Base-by-base conservation (phyloP, 2,797 vertebrate species). In the Poeciliopsis paucimaculata region DNA sequence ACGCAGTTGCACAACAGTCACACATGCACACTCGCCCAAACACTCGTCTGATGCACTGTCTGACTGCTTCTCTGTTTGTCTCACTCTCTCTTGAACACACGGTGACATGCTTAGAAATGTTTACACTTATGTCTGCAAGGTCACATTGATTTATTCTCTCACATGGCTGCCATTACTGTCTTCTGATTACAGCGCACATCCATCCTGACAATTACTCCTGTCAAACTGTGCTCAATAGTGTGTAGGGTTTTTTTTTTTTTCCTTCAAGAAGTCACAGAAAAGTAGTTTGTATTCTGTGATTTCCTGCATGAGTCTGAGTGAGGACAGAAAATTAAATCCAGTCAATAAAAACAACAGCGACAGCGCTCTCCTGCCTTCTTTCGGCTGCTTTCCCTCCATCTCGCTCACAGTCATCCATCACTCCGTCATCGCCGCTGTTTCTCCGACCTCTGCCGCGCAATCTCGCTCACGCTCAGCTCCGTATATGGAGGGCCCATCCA, bases 91-190 rank as follows among this genome's bases (percentile, higher is more conserved):
- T 97, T 3, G 97, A 98, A 95, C 84, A 97, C 97, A 91, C 95
- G 97, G 0, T 97, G 97, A 95, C 97, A 96, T 0, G 96, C 96
- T 88, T 96, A 97, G 94, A 97, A 96, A 98, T 76, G 96, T 98
- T 95, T 97, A 98, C 93, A 96, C 89, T 90, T 90, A 78, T 90
- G 84, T 88, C 84, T 87, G 81, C 90, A 94, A 94, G 92, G 92
- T 94, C 92, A 93, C 82, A 85, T 94, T 86, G 86, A 90, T 88
- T 73, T 76, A 78, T 81, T 80, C 81, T 75, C 86, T 89, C 79
- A 80, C 79, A 70, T 55, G 84, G 45, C 71, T 64, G 77, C 78
- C 75, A 66, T 90, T 86, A 81, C 90, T 77, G 82, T 80, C 85
- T 71, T 83, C 77, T 81, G 64, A 83, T 72, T 53, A 41, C 71